Conservation (phyloP, 1,140 invertebrate species). For the Drosophila pallidifrons region DNA sequence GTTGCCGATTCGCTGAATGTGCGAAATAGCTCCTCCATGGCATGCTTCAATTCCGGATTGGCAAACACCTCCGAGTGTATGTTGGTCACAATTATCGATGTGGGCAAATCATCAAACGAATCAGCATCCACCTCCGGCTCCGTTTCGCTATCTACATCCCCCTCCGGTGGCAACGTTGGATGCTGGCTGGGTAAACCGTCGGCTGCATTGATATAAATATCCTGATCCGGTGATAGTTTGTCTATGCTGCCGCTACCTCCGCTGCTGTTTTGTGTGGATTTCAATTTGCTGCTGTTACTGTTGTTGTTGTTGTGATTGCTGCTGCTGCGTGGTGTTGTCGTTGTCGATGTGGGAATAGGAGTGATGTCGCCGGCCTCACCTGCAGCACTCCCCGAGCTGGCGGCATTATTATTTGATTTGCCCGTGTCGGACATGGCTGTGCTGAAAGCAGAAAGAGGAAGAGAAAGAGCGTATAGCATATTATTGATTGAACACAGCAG, state of each 20-base stretch:
- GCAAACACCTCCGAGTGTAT: constrained; percentile 92
- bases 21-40: constrained; percentile 94
- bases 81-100: constrained; percentile 95
- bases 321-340: constrained; percentile 33
- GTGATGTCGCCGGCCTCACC: constrained; percentile 24
- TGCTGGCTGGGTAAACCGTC: constrained; percentile 93
- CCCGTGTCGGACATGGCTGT: constrained; percentile 60
- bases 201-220: constrained; percentile 92
- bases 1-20: constrained; percentile 92
- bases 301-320: constrained; percentile 69
- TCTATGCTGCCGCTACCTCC: constrained; percentile 69
- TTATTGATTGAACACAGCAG: too few relatives aligned
- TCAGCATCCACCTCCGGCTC: constrained; percentile 88
- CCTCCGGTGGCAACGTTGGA: constrained; percentile 88
- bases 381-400: constrained; percentile 24
- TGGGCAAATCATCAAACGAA: constrained; percentile 92
- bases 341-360: constrained; percentile 1
- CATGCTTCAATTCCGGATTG: constrained; percentile 89
- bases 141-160: constrained; percentile 83
- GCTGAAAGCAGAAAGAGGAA: constrained; percentile 19
- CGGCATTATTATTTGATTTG: constrained; percentile 72
- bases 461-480: too few relatives aligned
- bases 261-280: constrained; percentile 77
- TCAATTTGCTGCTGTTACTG: constrained; percentile 62
- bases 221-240: constrained; percentile 87